Percentiles rank a stretch among this genome's conserved stretches.
These are phyloP conservation scores for Odontamblyopus rebecca DNA, from an alignment of 2,797 vertebrate genomes.

Conservation along the genomic window DNA sequence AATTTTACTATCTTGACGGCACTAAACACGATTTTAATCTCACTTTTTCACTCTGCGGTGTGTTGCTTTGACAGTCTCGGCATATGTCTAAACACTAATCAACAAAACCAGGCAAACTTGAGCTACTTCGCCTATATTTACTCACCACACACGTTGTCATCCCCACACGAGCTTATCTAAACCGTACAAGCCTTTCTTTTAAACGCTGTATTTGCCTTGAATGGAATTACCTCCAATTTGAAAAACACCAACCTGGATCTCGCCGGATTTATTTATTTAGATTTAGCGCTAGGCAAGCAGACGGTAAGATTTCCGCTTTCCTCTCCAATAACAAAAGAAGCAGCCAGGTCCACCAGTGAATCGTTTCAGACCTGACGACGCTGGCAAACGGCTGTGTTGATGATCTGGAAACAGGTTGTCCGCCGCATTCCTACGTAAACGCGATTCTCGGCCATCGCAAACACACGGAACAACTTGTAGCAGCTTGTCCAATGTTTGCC, in stretches of 20 bases:
- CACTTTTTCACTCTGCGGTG: background rate
- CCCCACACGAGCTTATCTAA: background rate
- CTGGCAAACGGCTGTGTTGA: background rate
- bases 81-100: background rate
- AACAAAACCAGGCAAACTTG: background rate
- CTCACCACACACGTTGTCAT: background rate
- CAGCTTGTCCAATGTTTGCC: background rate
- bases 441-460: background rate
- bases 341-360: background rate
- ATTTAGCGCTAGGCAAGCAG: background rate
- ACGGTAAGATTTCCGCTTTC: background rate
- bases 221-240: background rate
- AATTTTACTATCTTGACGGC: too few species aligned
- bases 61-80: background rate
- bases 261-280: slow-evolving; percentile 8
- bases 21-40: background rate
- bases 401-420: background rate
- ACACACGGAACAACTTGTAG: background rate
- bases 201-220: background rate
- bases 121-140: background rate
- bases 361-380: background rate
- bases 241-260: slow-evolving; percentile 10
- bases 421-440: background rate
- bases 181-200: slow-evolving; percentile 5
- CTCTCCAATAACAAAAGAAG: background rate